Base-by-base conservation (phyloP, 1,140 invertebrate genomes). In the Planococcus citri region DNA sequence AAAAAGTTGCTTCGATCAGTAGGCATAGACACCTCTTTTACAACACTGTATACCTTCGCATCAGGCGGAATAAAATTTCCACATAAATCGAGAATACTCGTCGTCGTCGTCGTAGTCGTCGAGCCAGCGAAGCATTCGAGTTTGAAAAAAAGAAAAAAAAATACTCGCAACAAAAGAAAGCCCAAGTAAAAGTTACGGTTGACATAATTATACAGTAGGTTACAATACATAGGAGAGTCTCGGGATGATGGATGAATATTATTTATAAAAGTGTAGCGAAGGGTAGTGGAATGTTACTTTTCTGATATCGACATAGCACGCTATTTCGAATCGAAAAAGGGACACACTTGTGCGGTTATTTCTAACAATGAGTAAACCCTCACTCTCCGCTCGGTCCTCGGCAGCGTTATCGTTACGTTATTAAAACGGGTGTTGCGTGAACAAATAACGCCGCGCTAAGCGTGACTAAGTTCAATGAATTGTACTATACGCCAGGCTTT, bases 211-310 rank as follows among this genome's bases (percentile, higher is more conserved):
- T 51, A 51, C 41, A 51, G 41, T 51, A 51, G 41, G 6, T 51
- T 51, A 51, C 41, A 51, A 51, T 51, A 51, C 41, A 51, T 51
- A 51, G 41, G 2, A n/a, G n/a, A 51, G 41, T 51, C 60, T 25
- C 25, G 10, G 60, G 25, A 27, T 64, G 60, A 64, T 27, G 60
- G 25, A 64, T 64, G 60, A 64, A 64, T 17, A 64, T 64, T 64
- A 64, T 64, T 64, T 64, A 64, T 64, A 64, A 64, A 64, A 22
- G 60, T 27, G 22, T 51, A 64, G 10, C 60, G 60, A 24, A 64
- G 60, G 60, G 60, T 64, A 20, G 60, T 21, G 60, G 60, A 64
- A 64, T 64, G 60, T 64, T 25, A 64, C 60, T 64, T 64, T 64
- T 64, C 25, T 64, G 60, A 64, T 64, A 64, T 64, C 60, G 22